Base-by-base conservation (phyloP, 1,140 invertebrate species). In the Rhyzopertha dominica region DNA sequence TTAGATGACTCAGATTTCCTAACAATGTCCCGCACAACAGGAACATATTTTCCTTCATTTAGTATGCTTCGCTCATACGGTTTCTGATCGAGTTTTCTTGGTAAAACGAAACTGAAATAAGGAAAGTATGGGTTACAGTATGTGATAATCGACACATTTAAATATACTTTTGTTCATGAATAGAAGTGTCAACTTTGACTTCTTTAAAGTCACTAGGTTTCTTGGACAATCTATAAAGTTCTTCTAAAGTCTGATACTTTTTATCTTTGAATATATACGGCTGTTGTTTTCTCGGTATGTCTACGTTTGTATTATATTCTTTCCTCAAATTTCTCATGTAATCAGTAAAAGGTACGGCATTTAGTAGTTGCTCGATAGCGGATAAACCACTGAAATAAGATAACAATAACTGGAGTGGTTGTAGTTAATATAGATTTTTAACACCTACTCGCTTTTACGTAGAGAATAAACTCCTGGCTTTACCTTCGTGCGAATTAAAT, bases 331-430 rank as follows among this genome's bases (percentile, higher is more conserved):
- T 26, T 9, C 32, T 54, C 43, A 54, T 57, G 26, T 54, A 57
- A 8, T 43, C 40, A 22, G 22, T 49, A 42, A 51, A 53, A 7
- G 38, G 24, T 16, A 54, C 37, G 10, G 22, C 10, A 24, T 38
- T 24, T 14, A 57, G 28, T n/a, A 57, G 19, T 38, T 50, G 46
- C 38, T 57, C 55, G 10, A 57, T 45, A 24, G 51, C 46, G 14
- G 46, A 45, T 17, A 57, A 17, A 29, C 54, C 48, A 10, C 55
- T 57, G 35, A 46, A 52, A 47, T 14, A 26, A 17, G 5, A 25
- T 45, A 5, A 40, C n/a, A 18, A 20, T 9, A 25, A n/a, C 14
- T 5, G 17, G 26, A 36, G 14, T 40, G 25, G 12, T 13, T 22
- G 9, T 29, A 42, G 22, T 37, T 12, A 35, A 17, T 28, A 47